These are phyloP conservation scores for Heloderma charlesbogerti DNA, from an alignment of 2,113 vertebrate genomes.

Conservation along the genomic window DNA sequence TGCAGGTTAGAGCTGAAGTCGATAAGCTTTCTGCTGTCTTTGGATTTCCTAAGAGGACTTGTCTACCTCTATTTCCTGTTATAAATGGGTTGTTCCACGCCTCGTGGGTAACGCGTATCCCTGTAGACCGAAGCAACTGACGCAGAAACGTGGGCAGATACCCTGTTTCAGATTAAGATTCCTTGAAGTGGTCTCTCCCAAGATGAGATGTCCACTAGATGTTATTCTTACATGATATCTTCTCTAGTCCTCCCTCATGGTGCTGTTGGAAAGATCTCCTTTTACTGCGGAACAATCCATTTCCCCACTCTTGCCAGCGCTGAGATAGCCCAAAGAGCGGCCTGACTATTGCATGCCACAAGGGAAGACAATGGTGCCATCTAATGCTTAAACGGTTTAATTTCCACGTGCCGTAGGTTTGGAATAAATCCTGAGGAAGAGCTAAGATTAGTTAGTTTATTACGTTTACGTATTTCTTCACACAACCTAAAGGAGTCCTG, in stretches of 20 bases:
- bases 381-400: background rate
- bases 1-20: too few relatives aligned
- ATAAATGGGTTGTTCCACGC: background rate
- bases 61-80: accelerated
- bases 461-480: too few relatives aligned
- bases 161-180: too few relatives aligned
- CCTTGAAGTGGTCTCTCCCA: background rate
- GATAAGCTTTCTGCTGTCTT: accelerated
- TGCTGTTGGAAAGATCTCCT: background rate
- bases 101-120: accelerated
- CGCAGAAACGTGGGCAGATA: background rate
- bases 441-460: too few relatives aligned
- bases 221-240: background rate
- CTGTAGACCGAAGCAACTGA: background rate
- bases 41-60: accelerated
- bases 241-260: background rate
- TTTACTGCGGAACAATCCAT: too few relatives aligned
- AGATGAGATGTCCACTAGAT: background rate
- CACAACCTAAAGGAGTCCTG: too few relatives aligned
- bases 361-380: conserved; percentile 1
- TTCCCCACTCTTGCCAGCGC: accelerated
- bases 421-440: background rate
- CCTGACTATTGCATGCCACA: background rate
- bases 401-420: background rate
- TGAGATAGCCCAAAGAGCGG: conserved; percentile 1